A percentile compares a stretch with the other conserved stretches of the same genome.
Evolutionary conservation across 2,888 invertebrate genomes (phyloP).

Genomic region (Lathronympha strigana): DNA sequence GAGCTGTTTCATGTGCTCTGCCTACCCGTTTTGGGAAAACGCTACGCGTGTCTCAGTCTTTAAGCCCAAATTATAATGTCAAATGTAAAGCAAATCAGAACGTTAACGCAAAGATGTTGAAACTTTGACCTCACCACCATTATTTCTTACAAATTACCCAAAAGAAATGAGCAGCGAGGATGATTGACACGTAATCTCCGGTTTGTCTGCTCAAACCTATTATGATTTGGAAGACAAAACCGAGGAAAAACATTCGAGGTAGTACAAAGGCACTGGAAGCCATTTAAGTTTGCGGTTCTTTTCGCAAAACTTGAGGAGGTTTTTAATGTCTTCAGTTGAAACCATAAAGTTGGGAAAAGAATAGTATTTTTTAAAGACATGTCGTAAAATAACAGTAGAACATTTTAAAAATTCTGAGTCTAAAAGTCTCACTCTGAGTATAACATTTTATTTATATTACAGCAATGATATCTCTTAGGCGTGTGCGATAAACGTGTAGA

Average conservation of each 20-base stretch:
- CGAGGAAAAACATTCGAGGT: constrained; percentile 1
- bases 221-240: constrained; percentile 14
- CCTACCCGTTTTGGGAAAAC: too few species aligned
- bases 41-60: too few species aligned
- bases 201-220: constrained; percentile 1
- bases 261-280: constrained; percentile 16
- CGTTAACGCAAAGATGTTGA: too few species aligned
- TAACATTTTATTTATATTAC: background rate
- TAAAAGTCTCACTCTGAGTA: background rate
- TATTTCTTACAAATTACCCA: background rate
- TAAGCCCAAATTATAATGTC: too few species aligned
- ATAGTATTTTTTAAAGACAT: background rate
- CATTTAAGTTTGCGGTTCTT: constrained; percentile 20
- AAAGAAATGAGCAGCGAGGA: background rate
- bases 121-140: background rate
- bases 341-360: constrained; percentile 12
- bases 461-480: too few species aligned
- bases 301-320: constrained; percentile 19
- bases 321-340: constrained; percentile 24
- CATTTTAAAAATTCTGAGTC: background rate
- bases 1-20: too few species aligned
- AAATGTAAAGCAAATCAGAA: too few species aligned
- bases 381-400: background rate
- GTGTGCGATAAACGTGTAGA: too few species aligned
- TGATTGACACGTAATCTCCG: constrained; percentile 5